These are phyloP conservation scores for Nibea coibor DNA, from an alignment of 2,113 vertebrate species.

Conservation along the genomic window DNA sequence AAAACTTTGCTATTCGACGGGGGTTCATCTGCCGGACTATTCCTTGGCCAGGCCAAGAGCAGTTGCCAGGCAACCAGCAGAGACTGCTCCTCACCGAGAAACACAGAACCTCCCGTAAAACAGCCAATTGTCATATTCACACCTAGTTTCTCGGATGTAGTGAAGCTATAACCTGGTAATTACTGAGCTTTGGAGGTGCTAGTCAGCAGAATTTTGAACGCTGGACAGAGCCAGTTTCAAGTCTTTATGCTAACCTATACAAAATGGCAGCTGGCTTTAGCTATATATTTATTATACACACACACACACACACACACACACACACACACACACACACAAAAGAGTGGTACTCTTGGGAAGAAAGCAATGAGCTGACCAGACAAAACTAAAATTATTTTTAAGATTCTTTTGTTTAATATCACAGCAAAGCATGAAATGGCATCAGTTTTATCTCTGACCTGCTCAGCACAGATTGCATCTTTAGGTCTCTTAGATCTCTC, in stretches of 20 bases:
- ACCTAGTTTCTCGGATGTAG: neutral
- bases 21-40: too few relatives aligned
- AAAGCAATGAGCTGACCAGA: neutral
- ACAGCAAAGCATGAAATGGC: neutral
- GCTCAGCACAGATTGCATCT: neutral
- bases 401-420: constrained; percentile 10
- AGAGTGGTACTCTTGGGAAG: neutral
- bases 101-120: neutral
- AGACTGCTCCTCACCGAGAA: neutral
- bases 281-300: too few relatives aligned
- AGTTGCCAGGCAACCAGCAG: too few relatives aligned
- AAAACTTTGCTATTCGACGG: too few relatives aligned
- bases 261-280: neutral
- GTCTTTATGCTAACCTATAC: neutral
- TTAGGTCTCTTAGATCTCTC: neutral
- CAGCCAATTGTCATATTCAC: neutral
- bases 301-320: too few relatives aligned
- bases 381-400: neutral
- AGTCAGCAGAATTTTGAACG: neutral
- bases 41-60: neutral
- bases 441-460: neutral
- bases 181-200: neutral
- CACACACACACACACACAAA: too few relatives aligned
- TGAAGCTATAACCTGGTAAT: neutral
- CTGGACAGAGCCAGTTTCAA: neutral